Conservation (phyloP, 2,113 vertebrate genomes). For the Sciurus niger region DNA sequence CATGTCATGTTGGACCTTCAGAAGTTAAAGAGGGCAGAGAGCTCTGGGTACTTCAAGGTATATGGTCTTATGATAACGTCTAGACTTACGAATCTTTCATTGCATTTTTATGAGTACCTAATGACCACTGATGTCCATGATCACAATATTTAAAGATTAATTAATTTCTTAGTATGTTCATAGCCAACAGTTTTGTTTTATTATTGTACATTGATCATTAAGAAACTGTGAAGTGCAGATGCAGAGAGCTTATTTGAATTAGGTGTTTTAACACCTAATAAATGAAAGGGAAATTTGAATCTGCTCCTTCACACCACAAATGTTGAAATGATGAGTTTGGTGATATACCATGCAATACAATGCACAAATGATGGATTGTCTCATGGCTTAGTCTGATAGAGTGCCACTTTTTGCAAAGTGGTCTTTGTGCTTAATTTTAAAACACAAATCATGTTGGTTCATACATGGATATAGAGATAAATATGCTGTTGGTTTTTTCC, state of each 20-base stretch:
- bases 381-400: too few species aligned
- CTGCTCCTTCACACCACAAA: not conserved
- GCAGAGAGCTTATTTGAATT: constrained; percentile 28
- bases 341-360: not conserved
- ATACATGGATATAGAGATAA: too few species aligned
- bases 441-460: not conserved
- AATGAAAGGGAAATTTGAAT: constrained; percentile 17
- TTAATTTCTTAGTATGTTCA: constrained; percentile 9
- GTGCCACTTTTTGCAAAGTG: not conserved
- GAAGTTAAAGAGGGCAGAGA: not conserved
- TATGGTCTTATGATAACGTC: not conserved
- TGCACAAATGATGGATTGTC: not conserved
- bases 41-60: not conserved
- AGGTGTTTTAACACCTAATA: constrained; percentile 43
- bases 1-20: not conserved
- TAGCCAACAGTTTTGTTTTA: not conserved
- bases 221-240: constrained; percentile 8
- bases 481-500: too few species aligned
- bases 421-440: not conserved
- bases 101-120: not conserved
- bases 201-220: constrained; percentile 3
- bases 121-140: not conserved
- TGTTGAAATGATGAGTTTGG: constrained; percentile 14
- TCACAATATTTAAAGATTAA: constrained; percentile 39
- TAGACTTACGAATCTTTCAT: not conserved